phyloP scores from a whole-genome alignment of 2,888 invertebrate genomes.

The Crematogaster levior region DNA sequence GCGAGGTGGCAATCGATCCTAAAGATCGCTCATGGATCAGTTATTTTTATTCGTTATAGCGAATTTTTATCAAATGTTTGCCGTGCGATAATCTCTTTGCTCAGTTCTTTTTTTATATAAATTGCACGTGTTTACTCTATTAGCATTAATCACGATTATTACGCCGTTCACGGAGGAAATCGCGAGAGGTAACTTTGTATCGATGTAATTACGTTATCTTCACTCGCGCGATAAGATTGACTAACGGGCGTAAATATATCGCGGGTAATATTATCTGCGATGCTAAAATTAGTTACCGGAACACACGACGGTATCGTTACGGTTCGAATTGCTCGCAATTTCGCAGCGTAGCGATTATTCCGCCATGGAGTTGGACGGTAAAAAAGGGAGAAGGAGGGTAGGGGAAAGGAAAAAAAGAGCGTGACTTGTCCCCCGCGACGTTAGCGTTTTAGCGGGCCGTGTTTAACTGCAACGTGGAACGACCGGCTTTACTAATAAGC shows the following conservation, averaged over 20 bases:
- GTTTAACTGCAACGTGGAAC: conserved; percentile 52
- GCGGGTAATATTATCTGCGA: conserved; percentile 12
- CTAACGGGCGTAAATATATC: conserved; percentile 16
- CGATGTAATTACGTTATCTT: conserved; percentile 47
- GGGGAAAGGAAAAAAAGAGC: not conserved
- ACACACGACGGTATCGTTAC: conserved; percentile 10
- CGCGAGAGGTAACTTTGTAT: conserved; percentile 25
- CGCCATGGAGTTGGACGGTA: not conserved
- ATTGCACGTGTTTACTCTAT: conserved; percentile 1
- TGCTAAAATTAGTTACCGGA: conserved; percentile 40
- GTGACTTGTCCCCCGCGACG: conserved; percentile 27
- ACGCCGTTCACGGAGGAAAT: not conserved
- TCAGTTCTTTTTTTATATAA: not conserved
- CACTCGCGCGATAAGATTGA: conserved; percentile 33
- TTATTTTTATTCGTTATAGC: not conserved
- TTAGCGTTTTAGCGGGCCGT: conserved; percentile 10
- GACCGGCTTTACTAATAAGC: conserved; percentile 65
- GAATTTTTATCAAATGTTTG: not conserved
- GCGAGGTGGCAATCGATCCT: not conserved
- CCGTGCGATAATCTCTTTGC: not conserved
- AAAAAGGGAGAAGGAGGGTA: too few relatives aligned
- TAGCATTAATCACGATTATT: conserved; percentile 41
- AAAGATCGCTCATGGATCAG: not conserved
- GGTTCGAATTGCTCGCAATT: conserved; percentile 32
- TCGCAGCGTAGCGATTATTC: conserved; percentile 18